Evolutionary conservation across 2,888 invertebrate genomes (phyloP), one percentile per base, ranked within the genome.

Genomic region (Acholoe squamosa): DNA sequence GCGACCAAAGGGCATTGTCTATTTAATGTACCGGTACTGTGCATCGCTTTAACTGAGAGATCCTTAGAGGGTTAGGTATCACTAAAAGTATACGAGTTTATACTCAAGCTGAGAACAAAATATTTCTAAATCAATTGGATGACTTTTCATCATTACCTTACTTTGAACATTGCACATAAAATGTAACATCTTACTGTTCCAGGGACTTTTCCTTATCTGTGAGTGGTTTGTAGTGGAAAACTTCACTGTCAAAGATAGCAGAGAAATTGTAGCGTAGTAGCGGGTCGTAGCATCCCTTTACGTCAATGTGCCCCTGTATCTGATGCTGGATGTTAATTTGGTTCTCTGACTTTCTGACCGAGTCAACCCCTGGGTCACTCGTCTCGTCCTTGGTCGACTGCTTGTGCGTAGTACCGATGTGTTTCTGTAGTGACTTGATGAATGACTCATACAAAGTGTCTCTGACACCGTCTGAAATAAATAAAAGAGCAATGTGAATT

Each of bases 211-310:
- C 89, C 67, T 71, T 77, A 7, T 71, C 89, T 28, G 28, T 76
- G 5, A 89, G 89, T 16, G 89, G 34, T 76, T 71, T 77, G 25
- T n/a, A 16, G 51, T n/a, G 56, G 71, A 52, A 51, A 22, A 31
- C 77, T 19, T 56, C 33, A 19, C 28, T 25, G 76, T 91, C 67
- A 43, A 92, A 89, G 33, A 92, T 54, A 10, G 61, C 43, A 0
- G 52, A 7, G 92, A 94, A 94, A 91, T 94, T 94, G 43, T 93
- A 92, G 34, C 91, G 92, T 33, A 95, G 90, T 67, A 95, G 92
- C 22, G 93, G 93, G 90, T 95, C 94, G 90, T 92, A 92, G 0
- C 93, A 91, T 51, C 94, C 94, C 80, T 92, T 93, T 12, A 93
- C 92, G 52, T 92, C 92, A 93, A 94, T 93, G 91, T 94, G 94